Evolutionary conservation across 2,888 invertebrate species (phyloP).

Genomic region (Hirtodrosophila histrioides): DNA sequence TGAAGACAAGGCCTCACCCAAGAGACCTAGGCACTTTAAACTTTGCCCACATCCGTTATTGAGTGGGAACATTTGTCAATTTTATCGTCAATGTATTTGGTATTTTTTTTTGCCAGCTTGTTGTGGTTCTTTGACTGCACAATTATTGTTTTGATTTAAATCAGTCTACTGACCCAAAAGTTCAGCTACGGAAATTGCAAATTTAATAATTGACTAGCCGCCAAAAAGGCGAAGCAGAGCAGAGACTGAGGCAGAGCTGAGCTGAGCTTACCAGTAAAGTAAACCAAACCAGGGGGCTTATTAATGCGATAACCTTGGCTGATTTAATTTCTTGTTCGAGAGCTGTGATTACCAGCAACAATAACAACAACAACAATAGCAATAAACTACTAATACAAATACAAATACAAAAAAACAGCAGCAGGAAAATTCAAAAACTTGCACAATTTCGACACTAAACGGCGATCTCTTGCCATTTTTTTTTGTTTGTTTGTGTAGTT

Average conservation of each 20-base stretch:
- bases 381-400: constrained; percentile 34
- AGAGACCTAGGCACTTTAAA: constrained; percentile 47
- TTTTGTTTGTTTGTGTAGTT: constrained; percentile 29
- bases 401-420: constrained; percentile 34
- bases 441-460: constrained; percentile 81
- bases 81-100: constrained; percentile 42
- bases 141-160: constrained; percentile 83
- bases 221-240: constrained; percentile 35
- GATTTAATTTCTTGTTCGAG: constrained; percentile 74
- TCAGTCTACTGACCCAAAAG: constrained; percentile 82
- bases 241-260: too few species aligned
- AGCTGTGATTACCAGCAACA: constrained; percentile 60
- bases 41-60: constrained; percentile 65
- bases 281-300: constrained; percentile 70
- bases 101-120: constrained; percentile 51
- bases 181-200: constrained; percentile 83
- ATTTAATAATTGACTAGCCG: constrained; percentile 82
- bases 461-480: constrained; percentile 51
- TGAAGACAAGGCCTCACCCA: constrained; percentile 55
- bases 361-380: constrained; percentile 29
- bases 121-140: constrained; percentile 53
- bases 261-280: constrained; percentile 26
- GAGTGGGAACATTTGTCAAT: constrained; percentile 67
- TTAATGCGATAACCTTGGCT: constrained; percentile 81
- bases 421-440: constrained; percentile 56